phyloP scores from a whole-genome alignment of 1,140 invertebrate species.

The Drosophila chauvacae region DNA sequence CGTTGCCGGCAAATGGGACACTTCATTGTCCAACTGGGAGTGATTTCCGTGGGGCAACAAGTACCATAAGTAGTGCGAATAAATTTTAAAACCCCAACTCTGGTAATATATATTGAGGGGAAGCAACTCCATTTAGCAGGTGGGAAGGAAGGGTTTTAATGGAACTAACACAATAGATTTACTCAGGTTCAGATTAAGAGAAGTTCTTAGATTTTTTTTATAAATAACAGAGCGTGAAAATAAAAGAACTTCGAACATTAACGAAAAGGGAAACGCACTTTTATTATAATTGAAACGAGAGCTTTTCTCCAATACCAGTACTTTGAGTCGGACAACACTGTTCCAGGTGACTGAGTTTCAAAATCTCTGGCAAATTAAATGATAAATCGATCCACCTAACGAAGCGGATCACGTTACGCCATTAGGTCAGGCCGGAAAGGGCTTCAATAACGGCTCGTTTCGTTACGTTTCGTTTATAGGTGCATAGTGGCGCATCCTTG shows the following conservation, averaged over 20 bases:
- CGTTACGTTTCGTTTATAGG: slow-evolving; percentile 15
- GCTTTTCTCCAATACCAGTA: background rate
- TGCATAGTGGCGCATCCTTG: slow-evolving; percentile 39
- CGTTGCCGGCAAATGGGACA: slow-evolving; percentile 8
- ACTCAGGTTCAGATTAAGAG: background rate
- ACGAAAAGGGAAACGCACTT: background rate
- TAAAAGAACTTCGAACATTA: background rate
- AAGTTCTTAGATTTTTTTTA: background rate
- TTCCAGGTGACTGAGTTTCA: background rate
- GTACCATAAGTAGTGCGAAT: slow-evolving; percentile 7
- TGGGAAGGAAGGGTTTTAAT: background rate
- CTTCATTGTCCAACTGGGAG: background rate
- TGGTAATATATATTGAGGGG: background rate
- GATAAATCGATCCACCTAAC: slow-evolving; percentile 31
- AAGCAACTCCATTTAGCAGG: too few species aligned
- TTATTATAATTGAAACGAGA: background rate
- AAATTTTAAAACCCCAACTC: background rate
- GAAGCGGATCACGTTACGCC: slow-evolving; percentile 26
- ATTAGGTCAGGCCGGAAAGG: slow-evolving; percentile 21
- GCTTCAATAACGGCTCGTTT: slow-evolving; percentile 21
- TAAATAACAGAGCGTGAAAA: background rate
- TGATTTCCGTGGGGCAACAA: background rate
- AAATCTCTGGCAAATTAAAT: slow-evolving; percentile 24
- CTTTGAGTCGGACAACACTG: background rate
- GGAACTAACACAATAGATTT: slow-evolving; percentile 4